phyloP scores from a whole-genome alignment of 2,888 invertebrate genomes.

The Graphium colonna region DNA sequence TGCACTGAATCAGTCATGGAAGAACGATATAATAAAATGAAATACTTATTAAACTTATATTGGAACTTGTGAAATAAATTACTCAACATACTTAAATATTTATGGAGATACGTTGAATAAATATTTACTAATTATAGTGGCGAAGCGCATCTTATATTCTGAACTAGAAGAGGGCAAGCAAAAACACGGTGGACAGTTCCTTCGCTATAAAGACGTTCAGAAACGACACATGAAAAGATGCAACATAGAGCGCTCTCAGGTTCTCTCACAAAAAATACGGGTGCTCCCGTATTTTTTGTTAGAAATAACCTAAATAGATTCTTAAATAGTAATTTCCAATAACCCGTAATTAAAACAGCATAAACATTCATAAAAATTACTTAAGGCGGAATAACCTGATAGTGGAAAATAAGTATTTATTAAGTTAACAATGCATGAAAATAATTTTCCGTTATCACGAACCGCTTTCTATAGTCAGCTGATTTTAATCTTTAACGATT shows the following conservation, averaged over 20 bases:
- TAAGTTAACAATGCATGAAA: background rate
- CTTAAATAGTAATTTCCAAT: too few species aligned
- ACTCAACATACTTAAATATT: background rate
- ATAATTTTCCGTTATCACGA: slow-evolving; percentile 3
- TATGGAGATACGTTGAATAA: too few species aligned
- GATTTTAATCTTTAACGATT: background rate
- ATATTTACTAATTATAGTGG: too few species aligned
- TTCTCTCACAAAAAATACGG: too few species aligned
- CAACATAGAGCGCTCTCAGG: too few species aligned
- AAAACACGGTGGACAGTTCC: too few species aligned
- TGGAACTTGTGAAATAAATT: background rate
- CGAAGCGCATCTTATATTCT: too few species aligned
- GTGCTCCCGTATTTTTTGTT: too few species aligned
- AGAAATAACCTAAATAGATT: too few species aligned
- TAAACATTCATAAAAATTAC: background rate
- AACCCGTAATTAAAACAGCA: background rate
- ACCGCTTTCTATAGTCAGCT: background rate
- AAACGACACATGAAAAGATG: too few species aligned
- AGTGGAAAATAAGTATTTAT: background rate
- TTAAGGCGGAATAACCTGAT: background rate
- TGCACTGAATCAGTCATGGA: slow-evolving; percentile 29
- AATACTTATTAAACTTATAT: slow-evolving; percentile 3
- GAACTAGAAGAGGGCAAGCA: too few species aligned
- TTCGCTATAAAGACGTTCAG: too few species aligned
- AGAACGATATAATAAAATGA: slow-evolving; percentile 17